phyloP scores from a whole-genome alignment of 2,888 invertebrate genomes.

The Drosophila cognata region DNA sequence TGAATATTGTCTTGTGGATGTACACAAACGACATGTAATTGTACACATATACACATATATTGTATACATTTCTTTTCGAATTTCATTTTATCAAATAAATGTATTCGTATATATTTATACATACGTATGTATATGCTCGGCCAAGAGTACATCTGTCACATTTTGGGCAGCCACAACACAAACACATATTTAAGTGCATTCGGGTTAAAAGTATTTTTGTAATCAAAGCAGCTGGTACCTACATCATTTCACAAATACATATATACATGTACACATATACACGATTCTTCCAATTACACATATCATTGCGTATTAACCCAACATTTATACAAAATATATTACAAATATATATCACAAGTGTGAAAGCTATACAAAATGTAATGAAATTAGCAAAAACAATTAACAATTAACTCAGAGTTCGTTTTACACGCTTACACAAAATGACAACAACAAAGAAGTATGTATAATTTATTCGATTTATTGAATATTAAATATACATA shows the following conservation, averaged over 20 bases:
- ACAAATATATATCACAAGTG: constrained; percentile 34
- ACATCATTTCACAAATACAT: constrained; percentile 51
- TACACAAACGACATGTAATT: not conserved
- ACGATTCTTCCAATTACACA: constrained; percentile 76
- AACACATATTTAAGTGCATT: constrained; percentile 29
- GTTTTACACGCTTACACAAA: constrained; percentile 17
- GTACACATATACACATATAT: not conserved
- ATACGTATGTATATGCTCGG: constrained; percentile 1
- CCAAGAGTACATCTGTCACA: not conserved
- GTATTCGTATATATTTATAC: not conserved
- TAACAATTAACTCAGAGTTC: constrained; percentile 26
- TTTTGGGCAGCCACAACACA: constrained; percentile 8
- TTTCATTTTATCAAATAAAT: not conserved
- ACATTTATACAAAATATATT: constrained; percentile 53
- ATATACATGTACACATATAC: constrained; percentile 44
- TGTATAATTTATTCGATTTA: constrained; percentile 37
- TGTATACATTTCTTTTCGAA: not conserved
- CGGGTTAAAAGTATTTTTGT: constrained; percentile 35
- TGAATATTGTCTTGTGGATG: constrained; percentile 6
- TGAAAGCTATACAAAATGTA: constrained; percentile 30
- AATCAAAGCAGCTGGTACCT: constrained; percentile 45
- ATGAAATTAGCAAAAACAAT: constrained; percentile 33
- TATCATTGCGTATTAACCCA: constrained; percentile 71
- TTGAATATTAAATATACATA: constrained; percentile 39
- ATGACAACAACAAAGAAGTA: constrained; percentile 25